Base-by-base conservation (phyloP, 2,113 vertebrate species). In the Turnix velox region DNA sequence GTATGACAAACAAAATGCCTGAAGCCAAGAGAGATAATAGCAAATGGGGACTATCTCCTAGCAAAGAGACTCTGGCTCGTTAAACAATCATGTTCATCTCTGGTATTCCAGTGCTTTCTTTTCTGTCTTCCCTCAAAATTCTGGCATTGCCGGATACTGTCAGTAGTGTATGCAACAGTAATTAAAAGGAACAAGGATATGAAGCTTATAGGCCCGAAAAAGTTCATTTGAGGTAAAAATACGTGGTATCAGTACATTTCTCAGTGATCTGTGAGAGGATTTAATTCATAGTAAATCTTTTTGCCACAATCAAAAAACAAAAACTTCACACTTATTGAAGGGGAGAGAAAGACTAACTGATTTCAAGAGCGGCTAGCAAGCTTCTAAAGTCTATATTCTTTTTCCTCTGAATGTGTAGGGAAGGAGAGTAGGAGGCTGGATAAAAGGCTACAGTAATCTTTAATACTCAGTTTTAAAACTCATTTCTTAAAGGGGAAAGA, bases 1-100 rank as follows among this genome's bases (percentile, higher is more conserved):
- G 59, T 62, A 59, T 84, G 76, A 88, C 78, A 93, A 87, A 78
- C 75, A 79, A 91, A 96, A 95, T 82, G 92, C 89, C 90, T 84
- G 86, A 65, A 88, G 92, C 79, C 0, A 6, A 57, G 39, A 79
- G 90, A 83, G 92, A 69, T 92, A 86, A 87, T 80, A 91, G 71
- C 80, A 68, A 80, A 72, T 72, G 86, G 81, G 67, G 66, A 72
- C 80, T 95, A 35, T 67, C 73, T 77, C 68, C 83, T 51, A 58
- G 66, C 54, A 59, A 16, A 87, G 72, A 52, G 65, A 35, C n/a
- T n/a, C 30, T 8, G 28, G 43, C 77, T 88, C 71, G 74, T 88
- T 92, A 84, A 92, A 76, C 79, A 76, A 55, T 94, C 54, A 6
- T 90, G 76, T 93, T 92, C 82, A 65, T 88, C 62, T 25, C 84